These are phyloP conservation scores for Emys orbicularis DNA, from an alignment of 2,797 vertebrate species.

Conservation along the genomic window DNA sequence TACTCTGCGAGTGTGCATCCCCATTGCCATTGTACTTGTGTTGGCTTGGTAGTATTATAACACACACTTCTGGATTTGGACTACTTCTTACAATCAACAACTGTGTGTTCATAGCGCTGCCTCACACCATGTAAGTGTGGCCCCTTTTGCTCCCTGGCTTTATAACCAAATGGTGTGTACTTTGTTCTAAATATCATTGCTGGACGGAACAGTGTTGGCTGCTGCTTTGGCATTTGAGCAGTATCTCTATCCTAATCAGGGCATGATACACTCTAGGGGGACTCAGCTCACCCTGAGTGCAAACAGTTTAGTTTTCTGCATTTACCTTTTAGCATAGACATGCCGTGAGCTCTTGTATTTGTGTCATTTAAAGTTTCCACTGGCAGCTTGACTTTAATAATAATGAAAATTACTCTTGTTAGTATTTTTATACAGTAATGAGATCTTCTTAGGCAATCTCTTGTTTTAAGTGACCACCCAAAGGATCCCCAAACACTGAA, in stretches of 20 bases:
- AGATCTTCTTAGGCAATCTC: neutral
- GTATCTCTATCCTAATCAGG: neutral
- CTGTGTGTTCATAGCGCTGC: neutral
- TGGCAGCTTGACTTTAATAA: neutral
- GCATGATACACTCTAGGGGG: neutral
- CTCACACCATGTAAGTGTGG: neutral
- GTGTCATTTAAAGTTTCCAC: neutral
- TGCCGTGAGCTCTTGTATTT: neutral
- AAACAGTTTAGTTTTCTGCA: neutral
- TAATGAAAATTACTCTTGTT: neutral
- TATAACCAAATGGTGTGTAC: neutral
- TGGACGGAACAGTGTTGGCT: neutral
- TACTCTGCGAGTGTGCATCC: neutral
- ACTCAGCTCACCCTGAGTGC: neutral
- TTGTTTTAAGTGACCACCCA: neutral
- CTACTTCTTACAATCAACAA: fast-evolving
- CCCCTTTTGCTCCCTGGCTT: neutral
- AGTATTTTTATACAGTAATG: neutral
- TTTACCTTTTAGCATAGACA: neutral
- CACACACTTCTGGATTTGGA: neutral
- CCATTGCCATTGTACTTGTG: neutral
- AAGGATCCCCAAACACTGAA: neutral
- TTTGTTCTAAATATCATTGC: neutral
- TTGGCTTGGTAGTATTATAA: neutral
- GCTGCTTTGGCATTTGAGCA: neutral